Evolutionary conservation across 2,888 invertebrate genomes (phyloP).

Genomic region (Neoascia interrupta): DNA sequence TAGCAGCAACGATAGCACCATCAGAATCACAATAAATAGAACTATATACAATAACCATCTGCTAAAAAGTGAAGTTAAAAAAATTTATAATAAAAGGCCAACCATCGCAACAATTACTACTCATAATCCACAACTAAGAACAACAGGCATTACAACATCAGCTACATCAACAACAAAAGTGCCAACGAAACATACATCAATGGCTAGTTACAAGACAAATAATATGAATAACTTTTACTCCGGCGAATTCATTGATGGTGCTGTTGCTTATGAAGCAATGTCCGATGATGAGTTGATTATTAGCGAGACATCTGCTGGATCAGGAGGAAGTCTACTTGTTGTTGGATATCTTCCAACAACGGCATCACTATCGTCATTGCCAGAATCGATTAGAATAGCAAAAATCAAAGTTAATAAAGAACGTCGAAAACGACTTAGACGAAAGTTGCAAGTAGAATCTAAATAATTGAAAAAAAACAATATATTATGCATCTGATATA

Average conservation of each 20-base stretch:
- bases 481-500: no score
- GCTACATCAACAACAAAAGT: constrained; percentile 71
- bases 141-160: constrained; percentile 43
- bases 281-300: constrained; percentile 71
- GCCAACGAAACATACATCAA: constrained; percentile 72
- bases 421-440: constrained; percentile 72
- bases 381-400: constrained; percentile 76
- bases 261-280: constrained; percentile 32
- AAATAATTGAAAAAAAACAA: constrained; percentile 3
- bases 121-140: constrained; percentile 29
- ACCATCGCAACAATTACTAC: constrained; percentile 47
- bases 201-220: no score
- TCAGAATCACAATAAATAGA: constrained; percentile 65
- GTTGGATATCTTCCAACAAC: constrained; percentile 76
- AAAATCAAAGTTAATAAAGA: constrained; percentile 77
- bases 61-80: constrained; percentile 61
- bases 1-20: constrained; percentile 61
- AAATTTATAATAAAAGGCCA: constrained; percentile 65
- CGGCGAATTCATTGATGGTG: constrained; percentile 41
- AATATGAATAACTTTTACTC: constrained; percentile 40
- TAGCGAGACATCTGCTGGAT: constrained; percentile 54
- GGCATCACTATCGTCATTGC: constrained; percentile 74
- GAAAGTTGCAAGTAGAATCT: constrained; percentile 54
- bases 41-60: constrained; percentile 59
- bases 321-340: constrained; percentile 71